phyloP scores from a whole-genome alignment of 2,888 invertebrate species.

The Zhengitettix transpicula region DNA sequence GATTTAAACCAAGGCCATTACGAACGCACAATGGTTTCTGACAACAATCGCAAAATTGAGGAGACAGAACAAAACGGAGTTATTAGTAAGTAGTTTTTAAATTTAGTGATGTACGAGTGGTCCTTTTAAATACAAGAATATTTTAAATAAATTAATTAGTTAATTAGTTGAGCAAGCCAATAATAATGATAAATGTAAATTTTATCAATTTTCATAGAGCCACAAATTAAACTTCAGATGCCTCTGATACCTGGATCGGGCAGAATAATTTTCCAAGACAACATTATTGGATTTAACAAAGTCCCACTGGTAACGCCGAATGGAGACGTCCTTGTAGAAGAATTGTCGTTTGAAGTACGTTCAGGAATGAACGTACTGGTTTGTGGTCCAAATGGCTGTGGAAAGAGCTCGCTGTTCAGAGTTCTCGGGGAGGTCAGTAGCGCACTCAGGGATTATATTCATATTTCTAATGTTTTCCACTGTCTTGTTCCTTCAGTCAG shows the following conservation, averaged over 20 bases:
- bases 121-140: background rate
- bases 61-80: constrained; percentile 31
- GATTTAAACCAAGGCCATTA: constrained; percentile 70
- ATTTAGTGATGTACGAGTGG: background rate
- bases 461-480: no score
- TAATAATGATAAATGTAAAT: background rate
- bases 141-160: background rate
- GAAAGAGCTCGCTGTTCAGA: constrained; percentile 92
- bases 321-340: constrained; percentile 83
- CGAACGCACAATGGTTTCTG: constrained; percentile 46
- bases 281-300: constrained; percentile 75
- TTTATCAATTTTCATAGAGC: background rate
- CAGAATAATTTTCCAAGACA: constrained; percentile 65
- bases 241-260: constrained; percentile 56
- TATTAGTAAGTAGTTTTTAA: constrained; percentile 16
- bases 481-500: no score
- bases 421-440: constrained; percentile 65
- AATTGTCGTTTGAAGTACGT: constrained; percentile 77
- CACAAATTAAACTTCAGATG: constrained; percentile 13
- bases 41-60: constrained; percentile 18
- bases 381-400: constrained; percentile 96
- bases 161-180: background rate
- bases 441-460: no score
- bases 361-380: constrained; percentile 96
- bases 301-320: constrained; percentile 96